Evolutionary conservation across 53 echinoderm and acorn worm species (phyloP).

Genomic region (Arbacia lixula): DNA sequence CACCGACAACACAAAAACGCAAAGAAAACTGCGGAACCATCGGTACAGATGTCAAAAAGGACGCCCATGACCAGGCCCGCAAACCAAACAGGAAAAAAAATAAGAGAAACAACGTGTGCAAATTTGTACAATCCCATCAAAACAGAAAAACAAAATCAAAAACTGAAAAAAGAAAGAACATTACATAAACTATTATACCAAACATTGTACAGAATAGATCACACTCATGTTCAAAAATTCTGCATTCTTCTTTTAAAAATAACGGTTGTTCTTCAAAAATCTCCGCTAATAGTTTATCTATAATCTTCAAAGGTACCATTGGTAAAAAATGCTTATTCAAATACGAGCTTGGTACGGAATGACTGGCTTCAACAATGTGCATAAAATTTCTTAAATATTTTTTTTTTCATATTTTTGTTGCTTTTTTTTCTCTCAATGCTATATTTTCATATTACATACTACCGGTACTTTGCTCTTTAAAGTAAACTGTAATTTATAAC

Average conservation of each 20-base stretch:
- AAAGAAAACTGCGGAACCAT: no score
- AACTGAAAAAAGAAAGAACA: conserved; percentile 34
- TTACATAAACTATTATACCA: conserved; percentile 41
- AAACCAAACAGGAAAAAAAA: no score
- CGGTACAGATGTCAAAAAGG: no score
- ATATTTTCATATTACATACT: conserved; percentile 49
- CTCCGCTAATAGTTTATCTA: conserved; percentile 52
- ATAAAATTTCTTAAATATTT: conserved; percentile 37
- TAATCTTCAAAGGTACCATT: conserved; percentile 54
- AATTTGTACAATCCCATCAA: conserved; percentile 57
- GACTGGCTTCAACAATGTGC: conserved; percentile 42
- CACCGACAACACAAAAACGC: conserved; percentile 37
- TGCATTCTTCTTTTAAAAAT: conserved; percentile 50
- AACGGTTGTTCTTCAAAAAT: conserved; percentile 44
- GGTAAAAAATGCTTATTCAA: conserved; percentile 55
- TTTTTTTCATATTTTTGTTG: conserved; percentile 38
- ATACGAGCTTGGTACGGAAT: conserved; percentile 50
- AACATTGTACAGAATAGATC: conserved; percentile 55
- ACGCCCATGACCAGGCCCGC: no score
- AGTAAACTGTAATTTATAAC: conserved; percentile 34
- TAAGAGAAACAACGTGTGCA: conserved; percentile 44
- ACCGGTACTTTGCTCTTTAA: conserved; percentile 48
- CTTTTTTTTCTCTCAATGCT: conserved; percentile 43
- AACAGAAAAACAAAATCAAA: conserved; percentile 46
- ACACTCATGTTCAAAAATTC: conserved; percentile 50